phyloP scores from a whole-genome alignment of 2,888 invertebrate genomes.

The Mesochorus sp. region DNA sequence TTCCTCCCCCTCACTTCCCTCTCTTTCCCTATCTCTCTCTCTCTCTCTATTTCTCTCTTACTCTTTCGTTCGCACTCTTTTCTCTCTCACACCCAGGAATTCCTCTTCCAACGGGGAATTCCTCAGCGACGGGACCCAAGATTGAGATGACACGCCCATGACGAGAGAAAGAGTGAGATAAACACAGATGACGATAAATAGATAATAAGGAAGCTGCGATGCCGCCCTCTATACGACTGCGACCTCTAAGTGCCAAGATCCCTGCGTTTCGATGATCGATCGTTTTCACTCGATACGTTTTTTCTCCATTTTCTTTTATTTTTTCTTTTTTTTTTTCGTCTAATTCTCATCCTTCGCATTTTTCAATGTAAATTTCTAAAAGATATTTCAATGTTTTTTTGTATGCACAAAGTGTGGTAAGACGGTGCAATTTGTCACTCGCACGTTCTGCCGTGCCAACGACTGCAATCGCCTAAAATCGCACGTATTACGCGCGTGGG shows the following conservation, averaged over 20 bases:
- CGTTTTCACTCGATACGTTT: constrained; percentile 42
- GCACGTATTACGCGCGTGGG: constrained; percentile 30
- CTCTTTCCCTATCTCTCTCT: constrained; percentile 7
- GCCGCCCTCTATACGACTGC: neutral
- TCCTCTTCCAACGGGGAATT: constrained; percentile 46
- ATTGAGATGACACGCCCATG: constrained; percentile 69
- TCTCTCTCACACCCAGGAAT: constrained; percentile 24
- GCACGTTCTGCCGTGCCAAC: too few relatives aligned
- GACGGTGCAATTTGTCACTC: too few relatives aligned
- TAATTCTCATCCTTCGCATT: neutral
- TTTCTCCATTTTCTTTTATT: constrained; percentile 37
- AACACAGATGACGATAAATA: constrained; percentile 60
- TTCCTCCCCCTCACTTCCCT: constrained; percentile 15
- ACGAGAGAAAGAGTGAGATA: constrained; percentile 41
- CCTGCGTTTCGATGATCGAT: constrained; percentile 60
- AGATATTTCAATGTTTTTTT: neutral
- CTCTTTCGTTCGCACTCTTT: constrained; percentile 25
- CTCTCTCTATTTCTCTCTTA: constrained; percentile 4
- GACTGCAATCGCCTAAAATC: neutral
- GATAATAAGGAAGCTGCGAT: constrained; percentile 54
- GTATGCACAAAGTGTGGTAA: neutral
- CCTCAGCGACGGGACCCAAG: constrained; percentile 55
- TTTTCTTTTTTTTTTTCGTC: neutral
- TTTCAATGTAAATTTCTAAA: neutral
- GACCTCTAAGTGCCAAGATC: constrained; percentile 46